A percentile compares a stretch with the other conserved stretches of the same genome.
phyloP scores from a whole-genome alignment of 2,113 vertebrate species.

The Spheniscus mendiculus region DNA sequence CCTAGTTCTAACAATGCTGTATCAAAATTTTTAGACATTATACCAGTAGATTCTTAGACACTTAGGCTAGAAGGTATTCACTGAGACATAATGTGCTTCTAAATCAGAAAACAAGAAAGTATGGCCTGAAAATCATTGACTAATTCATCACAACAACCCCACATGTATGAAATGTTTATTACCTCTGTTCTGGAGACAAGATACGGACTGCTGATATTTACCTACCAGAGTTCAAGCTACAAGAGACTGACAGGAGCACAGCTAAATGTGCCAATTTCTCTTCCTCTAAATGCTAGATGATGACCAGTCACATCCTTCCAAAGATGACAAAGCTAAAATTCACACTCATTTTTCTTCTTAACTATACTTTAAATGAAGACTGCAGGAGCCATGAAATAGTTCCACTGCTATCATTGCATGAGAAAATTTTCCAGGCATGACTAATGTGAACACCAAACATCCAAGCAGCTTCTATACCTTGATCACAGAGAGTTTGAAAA shows the following conservation, averaged over 20 bases:
- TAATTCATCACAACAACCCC: neutral
- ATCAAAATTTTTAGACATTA: neutral
- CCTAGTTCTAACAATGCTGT: neutral
- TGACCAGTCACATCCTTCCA: neutral
- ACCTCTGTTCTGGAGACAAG: neutral
- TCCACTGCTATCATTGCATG: neutral
- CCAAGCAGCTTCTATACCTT: neutral
- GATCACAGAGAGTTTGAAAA: neutral
- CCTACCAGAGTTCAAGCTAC: neutral
- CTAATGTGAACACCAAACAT: neutral
- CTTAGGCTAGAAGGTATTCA: neutral
- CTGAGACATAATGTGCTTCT: neutral
- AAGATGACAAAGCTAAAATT: neutral
- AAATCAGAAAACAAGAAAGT: neutral
- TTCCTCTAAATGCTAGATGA: neutral
- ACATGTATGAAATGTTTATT: neutral
- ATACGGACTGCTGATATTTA: neutral
- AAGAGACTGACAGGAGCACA: neutral
- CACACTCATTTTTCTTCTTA: neutral
- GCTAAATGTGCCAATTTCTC: neutral
- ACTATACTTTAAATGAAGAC: neutral
- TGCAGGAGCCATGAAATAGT: neutral
- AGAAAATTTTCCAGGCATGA: neutral
- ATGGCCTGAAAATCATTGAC: neutral
- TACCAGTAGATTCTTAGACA: neutral